A percentile compares a stretch with the other conserved stretches of the same genome.
These are phyloP conservation scores for Rhinolophus ferrumequinum DNA, from an alignment of 2,113 vertebrate species.

Conservation along the genomic window DNA sequence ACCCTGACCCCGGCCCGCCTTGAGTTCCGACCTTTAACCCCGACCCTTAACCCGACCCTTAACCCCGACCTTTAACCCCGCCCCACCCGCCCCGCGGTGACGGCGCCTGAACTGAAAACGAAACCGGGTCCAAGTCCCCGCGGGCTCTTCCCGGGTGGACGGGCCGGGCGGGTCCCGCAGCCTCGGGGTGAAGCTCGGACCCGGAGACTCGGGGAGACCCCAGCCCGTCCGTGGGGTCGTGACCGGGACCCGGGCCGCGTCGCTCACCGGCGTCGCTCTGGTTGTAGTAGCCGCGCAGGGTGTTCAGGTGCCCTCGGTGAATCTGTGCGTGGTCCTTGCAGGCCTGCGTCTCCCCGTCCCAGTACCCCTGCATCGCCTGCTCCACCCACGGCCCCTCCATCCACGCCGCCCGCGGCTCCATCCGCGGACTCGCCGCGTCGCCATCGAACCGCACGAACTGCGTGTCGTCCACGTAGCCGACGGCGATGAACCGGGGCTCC, in stretches of 20 bases:
- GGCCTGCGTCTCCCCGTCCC: neutral
- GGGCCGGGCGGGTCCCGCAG: rapidly evolving
- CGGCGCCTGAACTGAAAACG: neutral
- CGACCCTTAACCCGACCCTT: too few species aligned
- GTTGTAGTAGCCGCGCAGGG: neutral
- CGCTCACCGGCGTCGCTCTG: conserved; percentile 9
- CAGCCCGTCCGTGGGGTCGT: rapidly evolving
- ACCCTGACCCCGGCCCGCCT: neutral
- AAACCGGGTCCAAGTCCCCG: rapidly evolving
- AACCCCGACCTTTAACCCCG: too few species aligned
- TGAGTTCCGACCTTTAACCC: too few species aligned
- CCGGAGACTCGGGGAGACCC: neutral
- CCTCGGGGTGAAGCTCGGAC: rapidly evolving
- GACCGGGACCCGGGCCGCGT: neutral
- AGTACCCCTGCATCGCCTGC: neutral
- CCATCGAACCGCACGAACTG: conserved; percentile 46
- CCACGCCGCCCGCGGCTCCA: conserved; percentile 1
- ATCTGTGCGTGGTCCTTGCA: rapidly evolving
- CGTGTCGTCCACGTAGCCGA: conserved; percentile 66
- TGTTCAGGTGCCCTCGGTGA: rapidly evolving
- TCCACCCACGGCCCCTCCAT: conserved; percentile 6
- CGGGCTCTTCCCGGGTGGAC: neutral
- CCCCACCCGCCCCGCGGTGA: rapidly evolving
- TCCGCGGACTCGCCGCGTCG: neutral
- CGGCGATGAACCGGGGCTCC: neutral